phyloP scores from a whole-genome alignment of 2,113 vertebrate species.

The Gobio gobio region DNA sequence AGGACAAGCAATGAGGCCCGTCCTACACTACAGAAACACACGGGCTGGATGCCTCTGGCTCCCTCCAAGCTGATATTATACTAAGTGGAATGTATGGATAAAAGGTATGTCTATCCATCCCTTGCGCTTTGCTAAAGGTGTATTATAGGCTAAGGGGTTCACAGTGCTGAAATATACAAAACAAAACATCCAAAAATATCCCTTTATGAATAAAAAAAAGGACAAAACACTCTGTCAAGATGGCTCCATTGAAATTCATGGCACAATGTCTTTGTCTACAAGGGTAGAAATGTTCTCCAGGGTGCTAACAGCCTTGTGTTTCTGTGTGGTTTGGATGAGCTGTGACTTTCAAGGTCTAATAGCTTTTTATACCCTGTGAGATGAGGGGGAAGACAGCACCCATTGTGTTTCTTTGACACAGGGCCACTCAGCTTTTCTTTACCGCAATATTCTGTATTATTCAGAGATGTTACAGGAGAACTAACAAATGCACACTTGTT shows the following conservation, averaged over 20 bases:
- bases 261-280: slow-evolving; percentile 24
- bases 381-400: slow-evolving; percentile 30
- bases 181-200: not conserved
- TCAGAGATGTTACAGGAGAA: not conserved
- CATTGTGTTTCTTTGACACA: slow-evolving; percentile 24
- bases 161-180: not conserved
- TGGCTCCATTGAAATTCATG: slow-evolving; percentile 33
- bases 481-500: not conserved
- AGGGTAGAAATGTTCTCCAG: slow-evolving; percentile 23
- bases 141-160: not conserved
- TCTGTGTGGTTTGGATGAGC: slow-evolving; percentile 40
- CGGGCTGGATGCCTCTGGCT: not conserved
- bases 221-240: slow-evolving; percentile 9
- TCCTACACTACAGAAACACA: slow-evolving; percentile 28
- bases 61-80: slow-evolving; percentile 38
- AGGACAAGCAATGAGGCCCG: slow-evolving; percentile 35
- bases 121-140: not conserved
- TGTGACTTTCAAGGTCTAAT: slow-evolving; percentile 55
- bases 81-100: slow-evolving; percentile 23
- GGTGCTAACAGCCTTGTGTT: slow-evolving; percentile 38
- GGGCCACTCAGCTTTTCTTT: slow-evolving; percentile 13
- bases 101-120: not conserved
- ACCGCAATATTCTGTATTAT: not conserved
- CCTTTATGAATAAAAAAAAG: not conserved
- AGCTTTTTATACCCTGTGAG: slow-evolving; percentile 47